Evolutionary conservation across 2,888 invertebrate species (phyloP).

Genomic region (Cheilosia variabilis): DNA sequence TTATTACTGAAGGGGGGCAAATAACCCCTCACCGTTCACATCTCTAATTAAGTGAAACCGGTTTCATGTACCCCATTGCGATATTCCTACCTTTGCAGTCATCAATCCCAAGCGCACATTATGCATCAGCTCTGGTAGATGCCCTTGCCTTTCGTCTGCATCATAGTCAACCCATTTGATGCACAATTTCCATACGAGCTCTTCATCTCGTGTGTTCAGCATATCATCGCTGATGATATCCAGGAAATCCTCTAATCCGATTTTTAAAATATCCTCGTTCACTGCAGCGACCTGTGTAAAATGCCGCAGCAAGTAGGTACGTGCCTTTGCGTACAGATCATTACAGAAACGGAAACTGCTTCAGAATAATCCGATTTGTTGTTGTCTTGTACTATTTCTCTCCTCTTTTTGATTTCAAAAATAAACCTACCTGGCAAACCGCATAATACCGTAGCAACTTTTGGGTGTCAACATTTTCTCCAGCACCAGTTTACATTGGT

Average conservation of each 20-base stretch:
- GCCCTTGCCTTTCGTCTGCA: constrained; percentile 88
- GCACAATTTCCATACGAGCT: constrained; percentile 93
- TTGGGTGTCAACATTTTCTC: constrained; percentile 87
- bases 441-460: constrained; percentile 93
- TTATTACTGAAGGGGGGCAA: neutral
- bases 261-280: constrained; percentile 90
- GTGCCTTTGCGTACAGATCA: constrained; percentile 87
- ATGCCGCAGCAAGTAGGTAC: constrained; percentile 89
- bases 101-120: constrained; percentile 92
- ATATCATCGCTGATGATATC: constrained; percentile 92
- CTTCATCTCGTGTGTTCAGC: constrained; percentile 94
- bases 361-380: constrained; percentile 12
- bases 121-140: constrained; percentile 91
- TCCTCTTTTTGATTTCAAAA: neutral
- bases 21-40: neutral
- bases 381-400: neutral
- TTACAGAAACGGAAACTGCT: constrained; percentile 81
- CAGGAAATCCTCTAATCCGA: constrained; percentile 89
- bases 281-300: constrained; percentile 89
- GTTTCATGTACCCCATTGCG: neutral
- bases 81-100: constrained; percentile 87
- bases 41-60: constrained; percentile 15
- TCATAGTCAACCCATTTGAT: constrained; percentile 94
- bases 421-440: constrained; percentile 88
- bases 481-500: constrained; percentile 92